Evolutionary conservation across 2,113 vertebrate genomes (phyloP).

Genomic region (Chunga burmeisteri): DNA sequence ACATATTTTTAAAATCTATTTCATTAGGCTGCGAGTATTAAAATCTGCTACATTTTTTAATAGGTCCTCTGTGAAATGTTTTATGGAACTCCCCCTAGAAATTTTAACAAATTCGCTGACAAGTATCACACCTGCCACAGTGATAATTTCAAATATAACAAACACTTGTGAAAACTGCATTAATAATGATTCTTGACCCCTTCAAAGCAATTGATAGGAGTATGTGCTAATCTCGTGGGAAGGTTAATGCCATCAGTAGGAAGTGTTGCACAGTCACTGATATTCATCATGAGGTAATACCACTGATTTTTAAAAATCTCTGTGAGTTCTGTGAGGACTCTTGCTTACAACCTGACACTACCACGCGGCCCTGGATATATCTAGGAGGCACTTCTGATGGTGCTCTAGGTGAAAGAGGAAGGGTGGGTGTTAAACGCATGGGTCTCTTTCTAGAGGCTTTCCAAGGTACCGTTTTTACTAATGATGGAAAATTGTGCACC

Average conservation of each 20-base stretch:
- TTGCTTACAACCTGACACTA: neutral
- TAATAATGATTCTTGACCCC: neutral
- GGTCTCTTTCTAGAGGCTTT: neutral
- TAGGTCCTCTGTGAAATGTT: neutral
- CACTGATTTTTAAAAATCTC: neutral
- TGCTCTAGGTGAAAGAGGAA: neutral
- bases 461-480: neutral
- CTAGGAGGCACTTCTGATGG: neutral
- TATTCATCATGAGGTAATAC: neutral
- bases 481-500: neutral
- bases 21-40: neutral
- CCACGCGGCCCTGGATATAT: accelerated
- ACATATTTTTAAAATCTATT: neutral
- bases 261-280: neutral
- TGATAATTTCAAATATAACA: neutral
- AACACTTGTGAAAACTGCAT: neutral
- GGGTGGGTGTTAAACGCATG: neutral
- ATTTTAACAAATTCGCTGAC: neutral
- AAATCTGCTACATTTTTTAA: neutral
- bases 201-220: neutral
- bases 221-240: neutral
- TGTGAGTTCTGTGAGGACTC: neutral
- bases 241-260: neutral
- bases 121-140: neutral
- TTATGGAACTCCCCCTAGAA: neutral